phyloP scores from a whole-genome alignment of 30 jellyfish, hydroid and myxozoan species.

The Calvadosia cruxmelitensis region DNA sequence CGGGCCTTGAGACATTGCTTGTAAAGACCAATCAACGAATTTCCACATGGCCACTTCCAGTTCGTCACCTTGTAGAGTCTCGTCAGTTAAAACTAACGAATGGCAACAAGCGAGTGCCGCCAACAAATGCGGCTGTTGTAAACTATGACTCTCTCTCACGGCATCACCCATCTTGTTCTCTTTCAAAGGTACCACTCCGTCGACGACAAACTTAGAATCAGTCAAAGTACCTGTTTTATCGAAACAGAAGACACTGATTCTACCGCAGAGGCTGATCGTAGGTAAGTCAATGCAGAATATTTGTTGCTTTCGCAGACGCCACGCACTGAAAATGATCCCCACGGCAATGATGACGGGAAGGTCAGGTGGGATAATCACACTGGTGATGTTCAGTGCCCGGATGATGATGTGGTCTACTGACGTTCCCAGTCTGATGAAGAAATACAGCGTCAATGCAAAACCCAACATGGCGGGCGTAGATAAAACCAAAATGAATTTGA shows the following conservation, averaged over 20 bases:
- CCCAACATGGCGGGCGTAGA: slow-evolving; percentile 17
- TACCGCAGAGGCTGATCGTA: slow-evolving; percentile 22
- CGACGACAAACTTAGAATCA: background rate
- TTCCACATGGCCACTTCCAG: slow-evolving; percentile 17
- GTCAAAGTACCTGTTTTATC: slow-evolving; percentile 57
- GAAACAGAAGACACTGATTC: slow-evolving; percentile 14
- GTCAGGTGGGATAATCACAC: slow-evolving; percentile 35
- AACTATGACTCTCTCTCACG: background rate
- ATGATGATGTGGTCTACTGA: background rate
- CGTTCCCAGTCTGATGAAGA: slow-evolving; percentile 7
- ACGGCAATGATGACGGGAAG: slow-evolving; percentile 20
- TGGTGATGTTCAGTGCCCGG: slow-evolving; percentile 14
- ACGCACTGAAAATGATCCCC: slow-evolving; percentile 19
- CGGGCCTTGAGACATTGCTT: no score
- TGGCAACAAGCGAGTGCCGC: slow-evolving; percentile 26
- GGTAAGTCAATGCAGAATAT: slow-evolving; percentile 36
- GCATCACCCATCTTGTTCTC: background rate
- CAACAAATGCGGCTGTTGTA: background rate
- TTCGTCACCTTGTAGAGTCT: slow-evolving; percentile 15
- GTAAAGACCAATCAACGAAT: background rate
- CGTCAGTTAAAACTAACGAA: slow-evolving; percentile 2
- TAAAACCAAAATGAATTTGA: slow-evolving; percentile 7
- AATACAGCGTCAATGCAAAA: slow-evolving; percentile 10
- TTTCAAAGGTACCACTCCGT: background rate
- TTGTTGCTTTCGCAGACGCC: background rate